A percentile compares a stretch with the other conserved stretches of the same genome.
phyloP scores from a whole-genome alignment of 1,140 invertebrate genomes.

The Meloidogyne floridensis region DNA sequence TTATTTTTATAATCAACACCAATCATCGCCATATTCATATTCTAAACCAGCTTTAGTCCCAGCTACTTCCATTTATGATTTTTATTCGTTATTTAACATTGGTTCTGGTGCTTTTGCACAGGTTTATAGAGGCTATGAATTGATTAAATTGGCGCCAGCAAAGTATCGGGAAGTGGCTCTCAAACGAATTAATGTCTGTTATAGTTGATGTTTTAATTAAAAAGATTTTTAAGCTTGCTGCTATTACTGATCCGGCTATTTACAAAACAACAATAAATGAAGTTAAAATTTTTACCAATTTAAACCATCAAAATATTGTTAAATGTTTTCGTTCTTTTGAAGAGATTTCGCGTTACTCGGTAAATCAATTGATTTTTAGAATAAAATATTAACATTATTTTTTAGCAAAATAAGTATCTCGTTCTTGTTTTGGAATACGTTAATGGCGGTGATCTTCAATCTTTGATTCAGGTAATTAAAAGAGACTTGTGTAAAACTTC shows the following conservation, averaged over 20 bases:
- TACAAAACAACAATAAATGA: conserved; percentile 30
- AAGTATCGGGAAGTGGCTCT: conserved; percentile 21
- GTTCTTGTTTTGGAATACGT: conserved; percentile 40
- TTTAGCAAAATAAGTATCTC: conserved; percentile 17
- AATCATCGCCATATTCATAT: background rate
- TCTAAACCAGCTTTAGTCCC: background rate
- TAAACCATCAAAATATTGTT: conserved; percentile 34
- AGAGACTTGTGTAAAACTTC: too few species aligned
- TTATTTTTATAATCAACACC: background rate
- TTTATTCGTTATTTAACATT: background rate
- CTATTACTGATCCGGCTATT: background rate
- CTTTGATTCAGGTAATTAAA: conserved; percentile 18
- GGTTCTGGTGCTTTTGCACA: conserved; percentile 37
- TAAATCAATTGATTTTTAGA: background rate
- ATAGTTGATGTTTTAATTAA: background rate
- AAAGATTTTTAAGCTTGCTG: conserved; percentile 9
- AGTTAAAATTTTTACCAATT: conserved; percentile 30
- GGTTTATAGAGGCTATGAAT: conserved; percentile 25
- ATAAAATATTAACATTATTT: conserved; percentile 4
- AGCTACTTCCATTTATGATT: background rate
- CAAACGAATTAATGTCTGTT: conserved; percentile 34
- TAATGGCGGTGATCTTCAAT: conserved; percentile 35
- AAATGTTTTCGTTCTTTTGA: conserved; percentile 34
- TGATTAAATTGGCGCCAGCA: background rate
- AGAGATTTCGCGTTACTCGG: conserved; percentile 6